Base-by-base conservation (phyloP, 2,797 vertebrate species). In the Pipistrellus pipistrellus region DNA sequence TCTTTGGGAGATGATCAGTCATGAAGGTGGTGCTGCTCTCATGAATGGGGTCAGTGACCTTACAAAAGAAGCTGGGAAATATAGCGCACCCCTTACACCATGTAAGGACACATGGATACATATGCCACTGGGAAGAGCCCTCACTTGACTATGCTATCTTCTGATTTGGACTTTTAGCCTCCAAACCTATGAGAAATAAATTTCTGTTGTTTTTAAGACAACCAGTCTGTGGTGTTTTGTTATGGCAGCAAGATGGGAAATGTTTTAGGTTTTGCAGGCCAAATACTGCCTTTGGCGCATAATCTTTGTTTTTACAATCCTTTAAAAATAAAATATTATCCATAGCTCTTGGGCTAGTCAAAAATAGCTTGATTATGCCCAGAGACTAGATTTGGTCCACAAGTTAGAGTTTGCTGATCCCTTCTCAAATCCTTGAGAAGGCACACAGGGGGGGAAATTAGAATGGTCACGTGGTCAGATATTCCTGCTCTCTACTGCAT, bases 271-370 rank as follows among this genome's bases (percentile, higher is more conserved):
- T 76, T 77, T 64, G 8, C 20, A 6, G 30, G 20, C 27, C 25
- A 88, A 21, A 6, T 32, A 71, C n/a, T 25, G 7, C 20, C 17
- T 83, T 75, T 53, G 9, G 18, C 3, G 0, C 41, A n/a, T 77
- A 85, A 15, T 57, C 32, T 68, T 35, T 73, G 14, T 46, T 91
- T 88, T 88, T 73, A 38, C 2, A 85, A 48, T 38, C 20, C 6
- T 94, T 81, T 90, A 18, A 83, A 93, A 86, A 64, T 32, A 88
- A 35, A 78, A 55, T 57, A 30, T 17, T 77, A 69, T 51, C 82
- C 23, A 57, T 69, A 85, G 23, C 15, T 53, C 25, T 38, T 64
- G 4, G 8, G 38, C 38, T 90, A 8, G 30, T 89, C 12, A 68
- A 30, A 89, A 76, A n/a, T 12, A 77, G 13, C 32, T 53, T 3